phyloP scores from a whole-genome alignment of 2,113 vertebrate species.

The Sorex araneus region DNA sequence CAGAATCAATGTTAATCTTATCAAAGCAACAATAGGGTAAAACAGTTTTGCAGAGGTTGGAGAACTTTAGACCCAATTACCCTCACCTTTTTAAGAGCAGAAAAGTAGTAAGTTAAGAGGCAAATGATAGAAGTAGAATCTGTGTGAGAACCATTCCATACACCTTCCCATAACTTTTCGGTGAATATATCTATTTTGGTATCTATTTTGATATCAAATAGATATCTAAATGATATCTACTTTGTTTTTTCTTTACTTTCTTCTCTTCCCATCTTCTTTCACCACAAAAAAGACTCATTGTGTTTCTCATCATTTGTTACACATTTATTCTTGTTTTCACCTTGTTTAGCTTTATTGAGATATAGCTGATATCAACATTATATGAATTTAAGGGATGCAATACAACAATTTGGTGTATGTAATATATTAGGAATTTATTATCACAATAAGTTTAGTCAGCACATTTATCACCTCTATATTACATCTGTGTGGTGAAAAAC shows the following conservation, averaged over 20 bases:
- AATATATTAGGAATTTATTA: neutral
- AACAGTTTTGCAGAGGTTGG: neutral
- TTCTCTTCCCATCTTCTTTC: no score
- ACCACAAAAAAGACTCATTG: no score
- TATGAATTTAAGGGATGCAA: neutral
- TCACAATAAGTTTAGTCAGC: neutral
- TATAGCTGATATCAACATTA: neutral
- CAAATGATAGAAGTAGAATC: conserved; percentile 27
- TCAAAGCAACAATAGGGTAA: neutral
- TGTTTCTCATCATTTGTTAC: neutral
- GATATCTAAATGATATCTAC: no score
- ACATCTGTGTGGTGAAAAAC: no score
- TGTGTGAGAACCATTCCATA: neutral
- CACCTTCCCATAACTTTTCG: neutral
- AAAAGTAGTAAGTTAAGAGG: conserved; percentile 27
- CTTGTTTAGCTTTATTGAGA: neutral
- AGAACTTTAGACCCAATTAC: neutral
- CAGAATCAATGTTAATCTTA: neutral
- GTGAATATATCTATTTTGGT: neutral
- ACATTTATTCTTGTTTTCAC: neutral
- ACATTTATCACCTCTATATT: neutral
- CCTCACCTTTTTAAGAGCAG: neutral
- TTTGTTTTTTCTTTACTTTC: neutral
- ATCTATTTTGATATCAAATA: neutral
- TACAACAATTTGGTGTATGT: neutral